These are phyloP conservation scores for Galagoides demidoff DNA, from an alignment of 2,797 vertebrate genomes.

Conservation along the genomic window DNA sequence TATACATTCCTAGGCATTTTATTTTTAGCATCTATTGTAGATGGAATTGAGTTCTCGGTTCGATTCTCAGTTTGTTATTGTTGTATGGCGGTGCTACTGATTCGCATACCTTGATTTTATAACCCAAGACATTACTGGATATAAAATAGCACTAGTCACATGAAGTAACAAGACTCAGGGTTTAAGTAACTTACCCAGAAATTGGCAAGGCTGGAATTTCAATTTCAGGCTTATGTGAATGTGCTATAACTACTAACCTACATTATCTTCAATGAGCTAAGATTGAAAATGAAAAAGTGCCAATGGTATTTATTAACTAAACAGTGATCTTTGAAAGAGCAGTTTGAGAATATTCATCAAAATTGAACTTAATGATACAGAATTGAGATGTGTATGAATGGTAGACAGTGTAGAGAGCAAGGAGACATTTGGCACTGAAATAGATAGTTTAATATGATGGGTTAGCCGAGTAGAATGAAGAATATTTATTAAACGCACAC, in stretches of 20 bases:
- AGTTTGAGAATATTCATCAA: not conserved
- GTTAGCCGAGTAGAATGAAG: not conserved
- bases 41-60: not conserved
- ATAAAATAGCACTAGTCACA: not conserved
- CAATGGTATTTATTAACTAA: not conserved
- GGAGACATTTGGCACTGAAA: not conserved
- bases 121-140: not conserved
- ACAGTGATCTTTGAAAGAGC: not conserved
- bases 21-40: not conserved
- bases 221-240: not conserved
- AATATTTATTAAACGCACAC: not conserved
- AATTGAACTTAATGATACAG: not conserved
- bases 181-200: not conserved
- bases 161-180: not conserved
- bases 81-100: not conserved
- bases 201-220: not conserved
- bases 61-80: not conserved
- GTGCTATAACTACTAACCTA: not conserved
- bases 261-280: not conserved
- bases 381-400: not conserved
- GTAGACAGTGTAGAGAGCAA: not conserved
- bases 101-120: not conserved
- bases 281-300: not conserved
- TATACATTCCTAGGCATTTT: not conserved
- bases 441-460: not conserved